Percentiles rank a stretch among this genome's conserved stretches.
These are phyloP conservation scores for Palythoa grandiflora DNA, from an alignment of 92 coral and sea anemone genomes.

Conservation along the genomic window DNA sequence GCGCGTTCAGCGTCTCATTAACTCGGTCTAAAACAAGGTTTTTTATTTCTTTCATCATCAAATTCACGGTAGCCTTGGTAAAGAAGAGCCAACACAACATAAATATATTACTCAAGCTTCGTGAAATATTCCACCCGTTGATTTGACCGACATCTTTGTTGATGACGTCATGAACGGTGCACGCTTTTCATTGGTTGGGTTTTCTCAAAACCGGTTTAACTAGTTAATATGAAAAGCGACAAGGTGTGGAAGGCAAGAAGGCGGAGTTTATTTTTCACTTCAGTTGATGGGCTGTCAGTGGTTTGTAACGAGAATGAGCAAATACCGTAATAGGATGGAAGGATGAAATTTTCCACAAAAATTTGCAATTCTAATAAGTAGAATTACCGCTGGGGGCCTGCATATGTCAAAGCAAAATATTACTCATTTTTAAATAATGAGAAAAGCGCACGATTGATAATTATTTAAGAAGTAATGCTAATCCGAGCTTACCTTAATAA, in stretches of 20 bases:
- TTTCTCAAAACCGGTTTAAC: conserved; percentile 37
- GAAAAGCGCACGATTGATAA: conserved; percentile 26
- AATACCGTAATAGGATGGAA: conserved; percentile 47
- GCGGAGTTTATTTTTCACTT: conserved; percentile 46
- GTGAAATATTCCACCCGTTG: conserved; percentile 42
- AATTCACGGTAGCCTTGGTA: not conserved
- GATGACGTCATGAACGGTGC: conserved; percentile 44
- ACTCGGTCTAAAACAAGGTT: not conserved
- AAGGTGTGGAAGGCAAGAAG: conserved; percentile 45
- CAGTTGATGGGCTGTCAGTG: conserved; percentile 43
- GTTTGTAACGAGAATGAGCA: conserved; percentile 25
- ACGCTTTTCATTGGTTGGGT: conserved; percentile 30
- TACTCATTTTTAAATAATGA: not conserved
- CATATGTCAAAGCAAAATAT: conserved; percentile 36
- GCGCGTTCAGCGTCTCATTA: not conserved
- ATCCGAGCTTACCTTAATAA: not conserved
- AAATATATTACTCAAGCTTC: conserved; percentile 29
- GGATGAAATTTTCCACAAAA: conserved; percentile 47
- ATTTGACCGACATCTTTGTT: conserved; percentile 54
- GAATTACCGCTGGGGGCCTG: not conserved
- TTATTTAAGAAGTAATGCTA: not conserved
- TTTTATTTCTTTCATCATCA: conserved; percentile 1
- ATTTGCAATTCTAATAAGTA: conserved; percentile 43
- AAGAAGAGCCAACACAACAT: conserved; percentile 36
- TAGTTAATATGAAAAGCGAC: conserved; percentile 18